Evolutionary conservation across 2,113 vertebrate genomes (phyloP).

Genomic region (Myotis lucifugus): DNA sequence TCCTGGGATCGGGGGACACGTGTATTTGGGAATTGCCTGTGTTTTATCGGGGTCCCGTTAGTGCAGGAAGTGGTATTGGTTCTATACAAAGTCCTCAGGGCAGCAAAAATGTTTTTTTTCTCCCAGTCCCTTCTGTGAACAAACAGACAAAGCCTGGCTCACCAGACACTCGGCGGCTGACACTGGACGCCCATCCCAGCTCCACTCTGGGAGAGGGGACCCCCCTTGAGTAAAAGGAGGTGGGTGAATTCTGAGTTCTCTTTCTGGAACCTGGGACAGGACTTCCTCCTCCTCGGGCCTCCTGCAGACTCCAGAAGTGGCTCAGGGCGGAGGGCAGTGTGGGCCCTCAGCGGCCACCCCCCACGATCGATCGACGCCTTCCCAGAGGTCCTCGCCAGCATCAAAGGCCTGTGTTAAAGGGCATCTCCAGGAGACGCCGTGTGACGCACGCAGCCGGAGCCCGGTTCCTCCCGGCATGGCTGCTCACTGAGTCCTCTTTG

Average conservation of each 20-base stretch:
- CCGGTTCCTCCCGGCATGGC: neutral
- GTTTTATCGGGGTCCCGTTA: neutral
- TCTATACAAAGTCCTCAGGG: too few relatives aligned
- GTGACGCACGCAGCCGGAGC: slow-evolving; percentile 15
- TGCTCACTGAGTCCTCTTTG: neutral
- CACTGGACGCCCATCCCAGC: accelerated
- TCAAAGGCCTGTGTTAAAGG: slow-evolving; percentile 53
- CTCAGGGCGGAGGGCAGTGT: neutral
- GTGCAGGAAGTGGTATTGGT: neutral
- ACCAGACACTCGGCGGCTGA: neutral
- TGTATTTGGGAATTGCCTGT: neutral
- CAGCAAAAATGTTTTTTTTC: neutral
- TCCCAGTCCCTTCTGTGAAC: neutral
- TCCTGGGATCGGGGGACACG: neutral
- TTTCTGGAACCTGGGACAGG: neutral
- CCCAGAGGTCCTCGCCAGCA: neutral
- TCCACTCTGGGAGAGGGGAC: neutral
- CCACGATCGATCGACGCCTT: neutral
- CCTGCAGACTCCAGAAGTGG: neutral
- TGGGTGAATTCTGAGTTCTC: neutral
- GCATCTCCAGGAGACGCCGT: slow-evolving; percentile 32
- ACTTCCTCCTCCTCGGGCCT: neutral
- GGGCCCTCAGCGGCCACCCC: neutral
- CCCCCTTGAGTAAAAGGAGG: neutral
- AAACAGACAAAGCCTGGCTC: neutral